Conservation (phyloP, 2,888 invertebrate genomes). For the Julus scandinavius region DNA sequence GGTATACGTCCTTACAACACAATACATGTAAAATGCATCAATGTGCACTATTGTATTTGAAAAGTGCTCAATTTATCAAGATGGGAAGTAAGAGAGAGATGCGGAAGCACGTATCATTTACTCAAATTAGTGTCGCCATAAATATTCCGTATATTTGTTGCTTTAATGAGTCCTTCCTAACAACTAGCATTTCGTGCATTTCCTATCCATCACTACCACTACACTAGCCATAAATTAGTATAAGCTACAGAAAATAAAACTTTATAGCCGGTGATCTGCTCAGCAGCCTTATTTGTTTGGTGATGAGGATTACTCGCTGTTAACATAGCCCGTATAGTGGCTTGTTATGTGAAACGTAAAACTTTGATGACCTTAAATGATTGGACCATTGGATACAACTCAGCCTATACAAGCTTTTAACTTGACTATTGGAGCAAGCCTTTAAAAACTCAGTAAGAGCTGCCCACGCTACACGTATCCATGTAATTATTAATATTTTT, state of each 20-base stretch:
- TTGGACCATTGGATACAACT: not conserved
- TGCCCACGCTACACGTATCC: not conserved
- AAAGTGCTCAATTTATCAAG: constrained; percentile 38
- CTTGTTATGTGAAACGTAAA: not conserved
- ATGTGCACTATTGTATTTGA: constrained; percentile 7
- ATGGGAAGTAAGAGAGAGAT: not conserved
- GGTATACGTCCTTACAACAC: constrained; percentile 4
- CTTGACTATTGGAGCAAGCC: not conserved
- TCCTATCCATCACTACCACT: not conserved
- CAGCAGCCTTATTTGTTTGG: constrained; percentile 13
- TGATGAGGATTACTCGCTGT: not conserved
- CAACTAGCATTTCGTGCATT: not conserved
- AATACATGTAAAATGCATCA: not conserved
- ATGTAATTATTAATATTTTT: not conserved
- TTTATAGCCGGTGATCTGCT: constrained; percentile 3
- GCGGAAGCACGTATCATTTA: constrained; percentile 39
- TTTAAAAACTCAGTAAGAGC: not conserved
- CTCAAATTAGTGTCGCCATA: constrained; percentile 34
- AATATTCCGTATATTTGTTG: constrained; percentile 6
- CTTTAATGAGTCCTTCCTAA: constrained; percentile 28
- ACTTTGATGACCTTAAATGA: not conserved
- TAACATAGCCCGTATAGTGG: not conserved
- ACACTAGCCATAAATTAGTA: constrained; percentile 8
- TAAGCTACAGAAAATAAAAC: constrained; percentile 20
- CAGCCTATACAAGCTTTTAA: not conserved